phyloP scores from a whole-genome alignment of 2,888 invertebrate species.

The Agrotis segetum region DNA sequence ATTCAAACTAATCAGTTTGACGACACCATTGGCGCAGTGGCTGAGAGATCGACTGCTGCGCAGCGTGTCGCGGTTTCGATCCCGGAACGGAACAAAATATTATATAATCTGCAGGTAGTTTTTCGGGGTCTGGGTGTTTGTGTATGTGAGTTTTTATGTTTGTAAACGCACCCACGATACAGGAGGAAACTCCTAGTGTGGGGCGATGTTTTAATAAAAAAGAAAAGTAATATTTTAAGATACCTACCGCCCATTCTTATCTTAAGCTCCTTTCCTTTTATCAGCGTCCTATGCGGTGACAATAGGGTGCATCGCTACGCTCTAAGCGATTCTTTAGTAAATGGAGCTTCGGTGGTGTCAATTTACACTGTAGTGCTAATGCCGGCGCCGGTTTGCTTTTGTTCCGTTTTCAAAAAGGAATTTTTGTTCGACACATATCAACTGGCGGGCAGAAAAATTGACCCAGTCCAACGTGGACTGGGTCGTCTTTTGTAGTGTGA shows the following conservation, averaged over 20 bases:
- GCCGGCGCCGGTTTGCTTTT: conserved; percentile 20
- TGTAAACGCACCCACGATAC: too few relatives aligned
- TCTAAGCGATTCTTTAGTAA: conserved; percentile 40
- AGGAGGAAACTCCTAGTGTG: too few relatives aligned
- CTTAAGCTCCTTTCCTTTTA: conserved; percentile 23
- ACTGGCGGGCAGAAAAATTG: not conserved
- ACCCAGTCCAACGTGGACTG: too few relatives aligned
- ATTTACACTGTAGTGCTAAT: conserved; percentile 50
- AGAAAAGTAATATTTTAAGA: not conserved
- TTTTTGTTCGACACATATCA: conserved; percentile 26
- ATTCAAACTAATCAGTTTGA: not conserved
- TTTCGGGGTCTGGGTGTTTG: too few relatives aligned
- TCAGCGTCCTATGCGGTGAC: conserved; percentile 21
- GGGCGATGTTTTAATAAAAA: too few relatives aligned
- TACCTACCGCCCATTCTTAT: conserved; percentile 9
- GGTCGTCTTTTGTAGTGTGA: not conserved
- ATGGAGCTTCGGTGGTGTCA: conserved; percentile 40
- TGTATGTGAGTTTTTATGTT: too few relatives aligned
- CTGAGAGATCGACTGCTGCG: too few relatives aligned
- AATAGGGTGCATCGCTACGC: conserved; percentile 23
- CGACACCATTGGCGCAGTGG: too few relatives aligned
- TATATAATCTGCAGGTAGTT: too few relatives aligned
- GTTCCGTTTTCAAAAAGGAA: conserved; percentile 26
- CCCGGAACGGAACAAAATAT: too few relatives aligned
- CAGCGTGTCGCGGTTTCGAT: too few relatives aligned